Conservation (phyloP, 92 coral and sea anemone genomes). For the Parazoanthus darwini region DNA sequence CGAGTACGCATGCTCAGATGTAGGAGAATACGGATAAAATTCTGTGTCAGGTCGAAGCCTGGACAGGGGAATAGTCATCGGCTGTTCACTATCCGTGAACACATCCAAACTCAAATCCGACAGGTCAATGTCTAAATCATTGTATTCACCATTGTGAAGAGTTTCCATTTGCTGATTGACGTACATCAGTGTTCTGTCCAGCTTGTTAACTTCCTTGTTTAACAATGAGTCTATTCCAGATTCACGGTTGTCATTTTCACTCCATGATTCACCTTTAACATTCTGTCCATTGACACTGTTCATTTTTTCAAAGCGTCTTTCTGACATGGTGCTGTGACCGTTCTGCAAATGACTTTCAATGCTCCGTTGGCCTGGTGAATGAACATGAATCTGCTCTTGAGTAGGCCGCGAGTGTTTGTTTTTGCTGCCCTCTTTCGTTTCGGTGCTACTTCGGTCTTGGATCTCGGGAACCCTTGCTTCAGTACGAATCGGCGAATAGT, state of each 20-base stretch:
- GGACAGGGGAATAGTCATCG: slow-evolving; percentile 55
- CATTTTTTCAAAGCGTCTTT: not conserved
- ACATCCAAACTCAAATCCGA: slow-evolving; percentile 90
- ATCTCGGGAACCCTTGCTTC: slow-evolving; percentile 28
- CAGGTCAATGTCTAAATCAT: slow-evolving; percentile 64
- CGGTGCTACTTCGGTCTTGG: slow-evolving; percentile 47
- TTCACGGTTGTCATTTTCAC: slow-evolving; percentile 12
- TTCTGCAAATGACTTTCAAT: not conserved
- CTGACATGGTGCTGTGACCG: not conserved
- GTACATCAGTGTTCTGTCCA: slow-evolving; percentile 74
- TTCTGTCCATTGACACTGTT: not conserved
- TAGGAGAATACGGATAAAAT: slow-evolving; percentile 95
- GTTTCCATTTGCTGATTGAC: slow-evolving; percentile 81
- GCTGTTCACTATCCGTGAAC: slow-evolving; percentile 82
- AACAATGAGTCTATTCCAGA: slow-evolving; percentile 13
- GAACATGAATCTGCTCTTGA: not conserved
- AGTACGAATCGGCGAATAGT: slow-evolving; percentile 80
- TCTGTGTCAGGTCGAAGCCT: slow-evolving; percentile 66
- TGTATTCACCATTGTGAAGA: slow-evolving; percentile 82
- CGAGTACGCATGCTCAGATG: slow-evolving; percentile 84
- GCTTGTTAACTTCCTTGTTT: slow-evolving; percentile 55
- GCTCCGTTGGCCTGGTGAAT: not conserved
- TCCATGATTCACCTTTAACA: not conserved
- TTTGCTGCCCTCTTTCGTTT: slow-evolving; percentile 22
- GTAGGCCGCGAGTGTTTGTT: slow-evolving; percentile 45